Base-by-base conservation (phyloP, 23 tunicate species). In the Halocynthia roretzi region DNA sequence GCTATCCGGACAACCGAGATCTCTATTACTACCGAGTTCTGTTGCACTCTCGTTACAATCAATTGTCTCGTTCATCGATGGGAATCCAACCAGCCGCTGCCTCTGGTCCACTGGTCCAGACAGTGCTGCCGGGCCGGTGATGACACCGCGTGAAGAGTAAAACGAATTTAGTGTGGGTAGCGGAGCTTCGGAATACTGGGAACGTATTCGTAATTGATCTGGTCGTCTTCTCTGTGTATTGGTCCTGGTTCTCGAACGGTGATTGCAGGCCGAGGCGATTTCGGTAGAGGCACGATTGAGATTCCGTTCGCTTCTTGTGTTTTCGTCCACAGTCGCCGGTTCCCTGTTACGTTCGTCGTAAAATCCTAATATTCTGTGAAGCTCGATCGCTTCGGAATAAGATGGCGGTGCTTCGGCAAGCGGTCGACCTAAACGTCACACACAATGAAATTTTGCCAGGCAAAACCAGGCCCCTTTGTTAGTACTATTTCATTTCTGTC, bases 321-420 rank as follows among this genome's bases (percentile, higher is more conserved):
- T 48, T 9, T 65, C 70, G 31, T 20, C 22, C 31, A 20, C 70
- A 48, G 70, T 48, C 10, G 22, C 31, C 1, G 22, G 22, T 9
- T 20, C 22, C 10, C 70, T 40, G 19, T 65, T 65, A 15, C 70
- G 22, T 65, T 9, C 31, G 19, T 65, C 70, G 31, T 65, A 65
- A 65, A 65, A 65, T 5, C 70, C 70, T 9, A 65, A 15, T 65
- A 65, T 65, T 65, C 70, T 40, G 31, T 65, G 70, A 0, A 65
- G 19, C 2, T 65, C 70, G 48, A 65, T 65, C 10, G 70, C 70
- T 65, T 65, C 70, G n/a, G 70, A 65, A 65, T 65, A 65, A 9
- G 70, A 20, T 10, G 70, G 70, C 2, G 70, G 70, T 10, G 70
- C 70, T 65, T 65, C 70, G n/a, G 70, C 22, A 6, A 65, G 15